Conservation (phyloP, 2,797 vertebrate genomes). For the Triplophysa bombifrons region DNA sequence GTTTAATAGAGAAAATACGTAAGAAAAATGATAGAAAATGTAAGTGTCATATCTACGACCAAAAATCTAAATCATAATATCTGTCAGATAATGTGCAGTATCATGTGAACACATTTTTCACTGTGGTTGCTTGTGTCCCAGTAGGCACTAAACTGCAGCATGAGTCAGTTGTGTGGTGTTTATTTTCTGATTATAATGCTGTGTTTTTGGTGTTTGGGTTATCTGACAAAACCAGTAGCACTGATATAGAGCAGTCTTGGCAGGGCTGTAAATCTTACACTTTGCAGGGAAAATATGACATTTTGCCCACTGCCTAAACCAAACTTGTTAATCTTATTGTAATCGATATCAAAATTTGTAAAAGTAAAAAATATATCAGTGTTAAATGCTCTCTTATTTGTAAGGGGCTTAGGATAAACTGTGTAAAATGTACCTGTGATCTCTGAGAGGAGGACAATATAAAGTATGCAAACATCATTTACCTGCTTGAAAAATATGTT, state of each 20-base stretch:
- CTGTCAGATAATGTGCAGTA: slow-evolving; percentile 17
- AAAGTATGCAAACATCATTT: slow-evolving; percentile 25
- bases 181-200: slow-evolving; percentile 6
- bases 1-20: too few species aligned
- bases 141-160: slow-evolving; percentile 35
- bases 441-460: not conserved
- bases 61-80: not conserved
- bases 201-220: not conserved
- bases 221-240: not conserved
- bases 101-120: slow-evolving; percentile 3
- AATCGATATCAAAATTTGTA: not conserved
- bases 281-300: not conserved
- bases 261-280: not conserved
- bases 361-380: not conserved
- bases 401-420: too few species aligned
- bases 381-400: too few species aligned
- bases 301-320: slow-evolving; percentile 25
- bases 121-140: slow-evolving; percentile 15
- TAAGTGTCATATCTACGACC: not conserved
- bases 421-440: slow-evolving; percentile 6
- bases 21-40: not conserved
- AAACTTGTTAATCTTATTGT: not conserved
- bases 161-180: not conserved
- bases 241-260: slow-evolving; percentile 38
- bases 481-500: not conserved